Evolutionary conservation across 2,888 invertebrate genomes (phyloP), one percentile per base, ranked within the genome.

Genomic region (Watsonalla cultraria): DNA sequence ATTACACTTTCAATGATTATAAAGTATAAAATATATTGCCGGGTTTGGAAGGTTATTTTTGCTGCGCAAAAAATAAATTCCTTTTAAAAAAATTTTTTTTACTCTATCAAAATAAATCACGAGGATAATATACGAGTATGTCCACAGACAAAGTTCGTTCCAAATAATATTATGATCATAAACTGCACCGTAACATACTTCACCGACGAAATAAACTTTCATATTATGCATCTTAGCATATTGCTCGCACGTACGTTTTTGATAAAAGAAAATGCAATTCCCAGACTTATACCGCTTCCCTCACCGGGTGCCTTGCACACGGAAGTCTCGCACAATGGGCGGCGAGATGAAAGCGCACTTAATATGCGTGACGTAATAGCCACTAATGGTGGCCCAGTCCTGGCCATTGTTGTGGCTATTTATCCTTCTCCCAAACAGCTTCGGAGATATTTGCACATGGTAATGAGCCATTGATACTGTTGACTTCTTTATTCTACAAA

Each of bases 301-400:
- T 7, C 45, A 0, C 15, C 14, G 13, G 52, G 56, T 61, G 62
- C 64, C 64, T 69, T 66, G 78, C 68, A 82, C 73, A 78, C 85
- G 88, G 88, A 89, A 88, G 86, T 76, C 64, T 66, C 58, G 73
- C 80, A 87, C 88, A 88, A 88, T 87, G 72, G 86, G 68, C 88
- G 89, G 89, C 74, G 62, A 87, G 86, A 86, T 88, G 83, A 88
- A 88, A 88, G 87, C 75, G 67, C 73, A 66, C 76, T 84, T 83
- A 86, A 80, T 84, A 85, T 85, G 84, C 86, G 82, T 84, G 83
- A 84, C 84, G 86, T 84, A 79, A 83, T 77, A 60, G 69, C 64
- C 70, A 65, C 77, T 79, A 80, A 80, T 78, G 74, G 78, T 64
- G 67, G 67, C 69, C 60, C 55, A 65, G 67, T 55, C 70, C 67